These are phyloP conservation scores for Solenopsis fugax DNA, from an alignment of 1,140 invertebrate genomes.

Conservation along the genomic window DNA sequence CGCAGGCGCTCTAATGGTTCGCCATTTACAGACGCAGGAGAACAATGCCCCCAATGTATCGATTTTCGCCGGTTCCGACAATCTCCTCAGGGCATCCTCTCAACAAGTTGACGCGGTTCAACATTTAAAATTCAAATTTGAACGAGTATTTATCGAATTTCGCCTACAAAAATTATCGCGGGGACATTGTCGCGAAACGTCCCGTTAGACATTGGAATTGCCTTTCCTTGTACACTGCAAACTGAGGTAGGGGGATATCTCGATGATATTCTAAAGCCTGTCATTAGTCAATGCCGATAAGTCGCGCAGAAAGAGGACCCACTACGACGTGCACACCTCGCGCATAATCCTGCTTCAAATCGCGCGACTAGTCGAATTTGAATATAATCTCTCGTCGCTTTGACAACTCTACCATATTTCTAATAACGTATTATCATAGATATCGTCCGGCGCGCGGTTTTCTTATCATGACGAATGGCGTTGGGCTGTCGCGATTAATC, in stretches of 20 bases:
- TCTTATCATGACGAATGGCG: slow-evolving; percentile 67
- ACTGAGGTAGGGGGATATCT: neutral
- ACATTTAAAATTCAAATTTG: slow-evolving; percentile 59
- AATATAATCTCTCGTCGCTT: slow-evolving; percentile 43
- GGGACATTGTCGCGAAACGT: neutral
- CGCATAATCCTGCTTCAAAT: neutral
- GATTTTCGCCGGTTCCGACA: slow-evolving; percentile 64
- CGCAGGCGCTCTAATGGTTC: slow-evolving; percentile 72
- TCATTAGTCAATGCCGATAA: slow-evolving; percentile 50
- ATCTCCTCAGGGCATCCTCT: neutral
- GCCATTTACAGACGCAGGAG: slow-evolving; percentile 54
- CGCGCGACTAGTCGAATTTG: slow-evolving; percentile 27
- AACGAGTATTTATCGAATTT: slow-evolving; percentile 17
- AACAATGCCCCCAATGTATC: slow-evolving; percentile 69
- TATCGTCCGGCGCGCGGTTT: slow-evolving; percentile 24
- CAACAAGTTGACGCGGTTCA: slow-evolving; percentile 16
- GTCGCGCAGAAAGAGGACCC: neutral
- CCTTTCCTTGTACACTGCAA: neutral
- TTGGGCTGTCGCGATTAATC: slow-evolving; percentile 70
- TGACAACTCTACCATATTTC: neutral
- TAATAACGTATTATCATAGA: slow-evolving; percentile 45
- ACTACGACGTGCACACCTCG: neutral
- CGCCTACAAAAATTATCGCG: slow-evolving; percentile 3
- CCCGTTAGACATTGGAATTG: neutral
- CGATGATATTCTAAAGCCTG: neutral